Evolutionary conservation across 2,797 vertebrate species (phyloP).

Genomic region (Trachops cirrhosus): DNA sequence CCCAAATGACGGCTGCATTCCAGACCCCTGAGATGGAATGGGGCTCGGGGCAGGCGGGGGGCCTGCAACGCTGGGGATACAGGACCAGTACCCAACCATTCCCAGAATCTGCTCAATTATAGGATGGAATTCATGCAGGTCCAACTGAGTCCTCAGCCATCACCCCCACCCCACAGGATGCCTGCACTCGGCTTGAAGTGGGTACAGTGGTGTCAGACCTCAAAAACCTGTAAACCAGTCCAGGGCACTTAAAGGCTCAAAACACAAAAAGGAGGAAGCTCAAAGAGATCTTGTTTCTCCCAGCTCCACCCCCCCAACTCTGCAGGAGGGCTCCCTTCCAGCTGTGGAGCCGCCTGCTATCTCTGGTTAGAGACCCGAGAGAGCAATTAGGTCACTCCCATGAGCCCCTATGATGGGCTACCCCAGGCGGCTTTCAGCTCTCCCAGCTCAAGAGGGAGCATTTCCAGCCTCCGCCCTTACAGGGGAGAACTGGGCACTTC

Average conservation of each 20-base stretch:
- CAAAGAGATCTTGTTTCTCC: constrained; percentile 55
- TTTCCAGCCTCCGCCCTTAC: constrained; percentile 51
- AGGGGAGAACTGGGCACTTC: background rate
- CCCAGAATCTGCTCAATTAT: constrained; percentile 28
- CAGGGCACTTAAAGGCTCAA: constrained; percentile 35
- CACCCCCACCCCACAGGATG: background rate
- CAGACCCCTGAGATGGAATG: constrained; percentile 30
- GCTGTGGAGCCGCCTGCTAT: constrained; percentile 55
- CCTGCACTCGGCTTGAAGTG: background rate
- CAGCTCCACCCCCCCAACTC: constrained; percentile 5
- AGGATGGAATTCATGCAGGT: constrained; percentile 27
- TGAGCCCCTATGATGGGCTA: constrained; percentile 67
- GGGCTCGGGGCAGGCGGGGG: background rate
- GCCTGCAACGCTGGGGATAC: background rate
- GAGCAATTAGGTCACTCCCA: constrained; percentile 76
- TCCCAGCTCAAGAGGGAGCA: constrained; percentile 25
- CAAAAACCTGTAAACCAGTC: constrained; percentile 13
- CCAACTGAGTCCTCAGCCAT: constrained; percentile 6
- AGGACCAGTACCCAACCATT: background rate
- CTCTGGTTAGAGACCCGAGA: constrained; percentile 63
- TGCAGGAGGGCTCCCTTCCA: constrained; percentile 67
- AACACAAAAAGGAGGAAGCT: constrained; percentile 49
- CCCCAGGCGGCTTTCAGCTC: constrained; percentile 57
- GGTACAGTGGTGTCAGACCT: background rate
- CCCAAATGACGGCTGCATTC: constrained; percentile 10